These are phyloP conservation scores for Stigmatopora nigra DNA, from an alignment of 2,113 vertebrate species.

Conservation along the genomic window DNA sequence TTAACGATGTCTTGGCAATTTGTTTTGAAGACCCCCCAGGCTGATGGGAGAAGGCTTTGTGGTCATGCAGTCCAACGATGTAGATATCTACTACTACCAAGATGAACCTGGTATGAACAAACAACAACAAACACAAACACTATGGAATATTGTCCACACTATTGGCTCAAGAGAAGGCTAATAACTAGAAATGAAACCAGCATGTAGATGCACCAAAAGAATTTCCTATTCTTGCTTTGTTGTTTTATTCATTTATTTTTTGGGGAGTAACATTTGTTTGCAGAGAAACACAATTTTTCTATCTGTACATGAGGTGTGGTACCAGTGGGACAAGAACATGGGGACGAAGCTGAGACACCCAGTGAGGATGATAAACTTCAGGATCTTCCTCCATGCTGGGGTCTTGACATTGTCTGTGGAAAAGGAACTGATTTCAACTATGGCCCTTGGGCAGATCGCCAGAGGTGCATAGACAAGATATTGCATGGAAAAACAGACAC, in stretches of 20 bases:
- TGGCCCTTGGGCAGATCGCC: constrained; percentile 94
- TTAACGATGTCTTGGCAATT: neutral
- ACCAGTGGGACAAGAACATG: constrained; percentile 81
- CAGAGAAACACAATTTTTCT: neutral
- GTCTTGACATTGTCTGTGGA: constrained; percentile 95
- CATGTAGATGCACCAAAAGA: neutral
- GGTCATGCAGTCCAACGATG: constrained; percentile 97
- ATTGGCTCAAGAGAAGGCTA: neutral
- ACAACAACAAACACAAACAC: neutral
- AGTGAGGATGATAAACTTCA: constrained; percentile 86
- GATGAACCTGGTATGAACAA: constrained; percentile 86
- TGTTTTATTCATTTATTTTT: neutral
- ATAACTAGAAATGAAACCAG: neutral
- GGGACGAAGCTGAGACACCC: constrained; percentile 77
- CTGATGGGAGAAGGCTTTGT: constrained; percentile 99
- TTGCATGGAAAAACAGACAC: neutral
- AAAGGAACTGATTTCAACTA: constrained; percentile 99
- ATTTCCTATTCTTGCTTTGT: no score
- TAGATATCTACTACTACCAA: constrained; percentile 98
- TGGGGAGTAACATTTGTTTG: neutral
- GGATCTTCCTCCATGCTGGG: constrained; percentile 95
- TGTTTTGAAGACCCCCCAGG: constrained; percentile 79
- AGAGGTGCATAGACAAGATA: constrained; percentile 73
- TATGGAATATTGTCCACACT: neutral
- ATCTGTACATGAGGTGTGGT: constrained; percentile 76